These are phyloP conservation scores for Melanotaenia nigrans DNA, from an alignment of 2,797 vertebrate genomes.

Conservation along the genomic window DNA sequence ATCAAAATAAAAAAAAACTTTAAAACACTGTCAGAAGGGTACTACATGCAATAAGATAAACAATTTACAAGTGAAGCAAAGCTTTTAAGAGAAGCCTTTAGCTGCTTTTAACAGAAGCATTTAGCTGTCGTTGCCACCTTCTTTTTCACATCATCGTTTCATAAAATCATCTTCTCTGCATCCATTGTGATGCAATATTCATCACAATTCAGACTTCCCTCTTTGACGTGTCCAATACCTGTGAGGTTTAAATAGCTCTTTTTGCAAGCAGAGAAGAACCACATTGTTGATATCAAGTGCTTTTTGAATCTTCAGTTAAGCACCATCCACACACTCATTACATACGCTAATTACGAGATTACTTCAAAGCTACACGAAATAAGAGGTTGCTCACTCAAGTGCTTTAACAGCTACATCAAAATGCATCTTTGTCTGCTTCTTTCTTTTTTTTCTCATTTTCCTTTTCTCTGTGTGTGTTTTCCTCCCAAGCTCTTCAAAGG, in stretches of 20 bases:
- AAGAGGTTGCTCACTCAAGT: background rate
- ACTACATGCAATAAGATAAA: no score
- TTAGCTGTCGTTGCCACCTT: conserved; percentile 6
- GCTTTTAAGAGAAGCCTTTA: no score
- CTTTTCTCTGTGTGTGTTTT: conserved; percentile 8
- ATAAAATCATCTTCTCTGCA: conserved; percentile 13
- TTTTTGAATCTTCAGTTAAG: conserved; percentile 11
- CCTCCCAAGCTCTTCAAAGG: conserved; percentile 93
- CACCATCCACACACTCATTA: conserved; percentile 23
- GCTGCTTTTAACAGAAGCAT: background rate
- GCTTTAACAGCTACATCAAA: conserved; percentile 21
- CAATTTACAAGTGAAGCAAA: no score
- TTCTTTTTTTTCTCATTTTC: conserved; percentile 12
- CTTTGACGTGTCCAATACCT: conserved; percentile 36
- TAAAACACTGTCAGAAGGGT: no score
- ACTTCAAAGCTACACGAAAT: conserved; percentile 41
- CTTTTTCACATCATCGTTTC: background rate
- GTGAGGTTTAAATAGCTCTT: conserved; percentile 38
- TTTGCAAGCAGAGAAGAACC: conserved; percentile 4
- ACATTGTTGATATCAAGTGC: conserved; percentile 16
- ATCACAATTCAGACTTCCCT: background rate
- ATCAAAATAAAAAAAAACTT: no score
- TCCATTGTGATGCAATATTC: conserved; percentile 6
- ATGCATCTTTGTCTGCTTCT: conserved; percentile 16
- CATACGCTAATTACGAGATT: conserved; percentile 51